Conservation (phyloP, 2,888 invertebrate genomes). For the Melitaea athalia region DNA sequence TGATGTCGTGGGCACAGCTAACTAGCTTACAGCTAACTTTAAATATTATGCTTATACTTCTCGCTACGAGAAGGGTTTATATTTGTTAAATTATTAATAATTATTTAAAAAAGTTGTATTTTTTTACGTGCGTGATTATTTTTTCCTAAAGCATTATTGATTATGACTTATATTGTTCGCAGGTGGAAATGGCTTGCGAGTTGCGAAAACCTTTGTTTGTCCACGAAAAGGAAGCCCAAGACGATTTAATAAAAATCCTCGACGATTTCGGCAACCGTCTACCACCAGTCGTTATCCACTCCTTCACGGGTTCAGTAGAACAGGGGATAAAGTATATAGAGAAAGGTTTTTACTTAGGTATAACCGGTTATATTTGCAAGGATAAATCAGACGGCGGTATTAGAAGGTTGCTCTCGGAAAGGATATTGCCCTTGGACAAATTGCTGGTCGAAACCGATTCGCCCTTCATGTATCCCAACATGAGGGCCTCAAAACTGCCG, state of each 20-base stretch:
- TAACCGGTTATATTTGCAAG: constrained; percentile 91
- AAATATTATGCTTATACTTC: too few species aligned
- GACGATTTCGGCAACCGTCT: constrained; percentile 75
- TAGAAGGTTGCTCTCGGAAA: constrained; percentile 90
- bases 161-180: constrained; percentile 45
- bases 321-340: constrained; percentile 91
- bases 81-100: too few species aligned
- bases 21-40: too few species aligned
- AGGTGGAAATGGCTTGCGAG: constrained; percentile 93
- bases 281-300: constrained; percentile 94
- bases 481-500: constrained; percentile 95
- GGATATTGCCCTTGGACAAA: constrained; percentile 90
- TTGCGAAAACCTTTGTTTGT: constrained; percentile 93
- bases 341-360: constrained; percentile 92
- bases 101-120: too few species aligned
- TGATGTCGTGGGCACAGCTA: too few species aligned
- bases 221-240: constrained; percentile 95
- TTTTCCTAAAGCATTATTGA: neutral
- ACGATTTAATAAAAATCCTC: constrained; percentile 89
- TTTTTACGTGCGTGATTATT: too few species aligned
- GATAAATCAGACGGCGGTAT: constrained; percentile 96
- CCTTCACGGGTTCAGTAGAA: constrained; percentile 93
- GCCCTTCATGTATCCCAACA: constrained; percentile 98
- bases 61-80: too few species aligned
- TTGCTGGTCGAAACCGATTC: constrained; percentile 96